Evolutionary conservation across 1,140 invertebrate species (phyloP), one percentile per base, ranked within the genome.

Genomic region (Orchestia grillus): DNA sequence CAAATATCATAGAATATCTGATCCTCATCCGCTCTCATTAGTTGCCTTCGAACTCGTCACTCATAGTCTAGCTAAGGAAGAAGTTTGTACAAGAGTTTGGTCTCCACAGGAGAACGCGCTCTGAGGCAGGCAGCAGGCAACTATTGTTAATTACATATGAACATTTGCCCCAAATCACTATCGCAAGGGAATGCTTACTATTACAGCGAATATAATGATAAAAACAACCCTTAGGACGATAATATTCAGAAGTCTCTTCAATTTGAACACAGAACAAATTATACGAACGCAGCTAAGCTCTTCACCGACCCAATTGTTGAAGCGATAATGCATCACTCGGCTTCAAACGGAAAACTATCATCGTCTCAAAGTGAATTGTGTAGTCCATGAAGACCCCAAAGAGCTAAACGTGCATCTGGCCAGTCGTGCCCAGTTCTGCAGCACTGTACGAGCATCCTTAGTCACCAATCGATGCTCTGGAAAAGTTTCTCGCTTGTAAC

Each of bases 21-120:
- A 40, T 44, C 6, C 40, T 0, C 43, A 47, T 47, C 92, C 15
- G 47, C 92, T 77, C 62, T 19, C 40, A 90, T 15, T 28, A 40
- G 41, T 94, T 94, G 92, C 92, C 92, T 94, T 94, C 92, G 92
- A 94, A 94, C 92, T 94, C 44, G 44, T 45, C 44, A 94, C 88
- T 45, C 44, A 94, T 44, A 94, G 15, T 40, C 43, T 47, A 40
- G 44, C 92, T 94, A 94, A 44, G 92, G 41, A 94, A 44, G 44
- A 44, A 45, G 92, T 94, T 94, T 94, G 92, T 94, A 94, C 92
- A 94, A 45, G 41, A 16, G 41, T 44, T 11, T 44, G 88, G 41
- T 90, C 88, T 90, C 88, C 88, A 90, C 88, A 90, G 88, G 88
- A 90, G 88, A 90, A 42, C 88, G 16, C 11, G 87, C 88, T 90